Evolutionary conservation across 2,113 vertebrate species (phyloP), one percentile per base, ranked within the genome.

Genomic region (Phaethon lepturus): DNA sequence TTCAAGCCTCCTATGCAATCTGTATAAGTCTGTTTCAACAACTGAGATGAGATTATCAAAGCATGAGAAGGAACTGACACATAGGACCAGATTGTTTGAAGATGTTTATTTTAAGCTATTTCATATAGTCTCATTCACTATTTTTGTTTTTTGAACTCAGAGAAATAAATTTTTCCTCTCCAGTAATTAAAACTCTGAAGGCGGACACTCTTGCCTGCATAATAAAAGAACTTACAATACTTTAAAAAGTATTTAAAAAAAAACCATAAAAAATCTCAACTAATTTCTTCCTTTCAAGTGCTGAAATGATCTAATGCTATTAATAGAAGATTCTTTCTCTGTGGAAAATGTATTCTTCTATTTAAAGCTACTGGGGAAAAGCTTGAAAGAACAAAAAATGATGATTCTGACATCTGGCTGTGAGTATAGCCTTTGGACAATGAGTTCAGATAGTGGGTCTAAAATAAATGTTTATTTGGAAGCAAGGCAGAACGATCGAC

Each of bases 261-360:
- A 1, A 17, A 1, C 15, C 31, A 82, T 86, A 22, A 88, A 96
- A 47, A 72, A 7, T 6, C 85, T 93, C 88, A 71, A 67, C 60
- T 91, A 94, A 94, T 96, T 97, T 95, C 77, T 96, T 96, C 92
- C 72, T 97, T 97, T 97, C 90, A 94, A 96, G 79, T 60, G 56
- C 78, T 93, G 88, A 92, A 94, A 95, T 92, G 71, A 95, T 96
- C 81, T 92, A 88, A 80, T 90, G 90, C 75, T 97, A 97, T 97
- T 96, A 96, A 96, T 96, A 96, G 95, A 88, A 77, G 44, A 73
- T 25, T 84, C 45, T 93, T 84, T 88, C 90, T 89, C 80, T 25
- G 59, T 86, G 87, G 93, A 91, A 96, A 96, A 95, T 73, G 38
- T 82, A 90, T 95, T 95, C 86, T 95, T 97, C 93, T 95, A 95